Evolutionary conservation across 2,888 invertebrate genomes (phyloP).

Genomic region (Hyalella azteca): DNA sequence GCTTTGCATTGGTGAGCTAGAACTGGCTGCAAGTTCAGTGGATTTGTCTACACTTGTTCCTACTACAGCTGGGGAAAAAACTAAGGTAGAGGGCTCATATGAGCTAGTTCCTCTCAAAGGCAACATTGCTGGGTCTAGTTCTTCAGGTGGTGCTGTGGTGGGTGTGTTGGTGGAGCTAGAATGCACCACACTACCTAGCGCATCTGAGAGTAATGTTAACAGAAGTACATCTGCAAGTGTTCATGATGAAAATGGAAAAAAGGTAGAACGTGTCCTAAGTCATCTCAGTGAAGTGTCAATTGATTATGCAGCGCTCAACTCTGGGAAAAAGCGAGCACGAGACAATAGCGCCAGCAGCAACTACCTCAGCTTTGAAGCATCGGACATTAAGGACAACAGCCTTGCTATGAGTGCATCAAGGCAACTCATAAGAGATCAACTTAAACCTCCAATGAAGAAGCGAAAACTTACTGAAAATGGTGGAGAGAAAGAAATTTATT

Average conservation of each 20-base stretch:
- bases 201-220: background rate
- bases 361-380: background rate
- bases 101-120: background rate
- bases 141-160: background rate
- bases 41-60: background rate
- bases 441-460: slow-evolving; percentile 13
- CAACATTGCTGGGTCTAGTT: background rate
- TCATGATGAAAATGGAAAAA: background rate
- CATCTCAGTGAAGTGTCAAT: slow-evolving; percentile 23
- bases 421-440: background rate
- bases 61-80: background rate
- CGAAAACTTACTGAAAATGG: background rate
- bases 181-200: background rate
- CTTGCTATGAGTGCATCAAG: background rate
- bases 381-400: background rate
- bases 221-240: background rate
- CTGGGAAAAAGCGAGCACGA: background rate
- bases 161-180: slow-evolving; percentile 8
- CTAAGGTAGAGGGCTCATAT: slow-evolving; percentile 14
- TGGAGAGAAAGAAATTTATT: background rate
- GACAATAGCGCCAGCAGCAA: background rate
- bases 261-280: background rate
- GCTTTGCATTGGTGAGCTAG: slow-evolving; percentile 13
- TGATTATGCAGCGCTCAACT: background rate
- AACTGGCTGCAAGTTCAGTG: background rate